Evolutionary conservation across 2,888 invertebrate species (phyloP).

Genomic region (Philereme transversata): DNA sequence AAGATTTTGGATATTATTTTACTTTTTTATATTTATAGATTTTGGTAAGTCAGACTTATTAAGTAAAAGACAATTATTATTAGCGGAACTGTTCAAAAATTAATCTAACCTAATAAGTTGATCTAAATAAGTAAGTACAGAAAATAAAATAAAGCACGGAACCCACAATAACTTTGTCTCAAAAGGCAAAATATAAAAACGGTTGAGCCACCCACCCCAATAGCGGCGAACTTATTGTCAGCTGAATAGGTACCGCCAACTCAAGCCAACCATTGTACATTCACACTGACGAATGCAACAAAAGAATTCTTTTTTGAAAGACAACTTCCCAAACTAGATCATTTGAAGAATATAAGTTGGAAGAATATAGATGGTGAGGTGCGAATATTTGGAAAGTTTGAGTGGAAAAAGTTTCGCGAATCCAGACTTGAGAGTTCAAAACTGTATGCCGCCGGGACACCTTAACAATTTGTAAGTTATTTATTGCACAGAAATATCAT

Average conservation of each 20-base stretch:
- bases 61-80: too few relatives aligned
- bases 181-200: slow-evolving; percentile 39
- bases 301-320: slow-evolving; percentile 78
- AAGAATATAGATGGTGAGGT: slow-evolving; percentile 68
- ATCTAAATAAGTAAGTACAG: neutral
- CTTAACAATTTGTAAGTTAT: slow-evolving; percentile 82
- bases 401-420: slow-evolving; percentile 80
- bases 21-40: too few relatives aligned
- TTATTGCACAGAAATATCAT: slow-evolving; percentile 79
- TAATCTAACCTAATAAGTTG: slow-evolving; percentile 6
- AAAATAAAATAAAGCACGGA: slow-evolving; percentile 3
- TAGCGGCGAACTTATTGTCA: slow-evolving; percentile 51
- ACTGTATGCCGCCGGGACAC: slow-evolving; percentile 72
- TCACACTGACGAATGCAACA: slow-evolving; percentile 69
- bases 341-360: slow-evolving; percentile 80
- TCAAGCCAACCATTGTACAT: slow-evolving; percentile 63
- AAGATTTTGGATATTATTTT: neutral
- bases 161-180: slow-evolving; percentile 20
- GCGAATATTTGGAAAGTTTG: slow-evolving; percentile 75
- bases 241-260: slow-evolving; percentile 43
- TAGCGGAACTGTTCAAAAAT: neutral
- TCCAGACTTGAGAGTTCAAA: slow-evolving; percentile 53
- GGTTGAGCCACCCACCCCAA: slow-evolving; percentile 44
- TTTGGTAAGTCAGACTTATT: too few relatives aligned
- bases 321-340: slow-evolving; percentile 78